Evolutionary conservation across 2,888 invertebrate genomes (phyloP).

Genomic region (Sminthurinus aureus): DNA sequence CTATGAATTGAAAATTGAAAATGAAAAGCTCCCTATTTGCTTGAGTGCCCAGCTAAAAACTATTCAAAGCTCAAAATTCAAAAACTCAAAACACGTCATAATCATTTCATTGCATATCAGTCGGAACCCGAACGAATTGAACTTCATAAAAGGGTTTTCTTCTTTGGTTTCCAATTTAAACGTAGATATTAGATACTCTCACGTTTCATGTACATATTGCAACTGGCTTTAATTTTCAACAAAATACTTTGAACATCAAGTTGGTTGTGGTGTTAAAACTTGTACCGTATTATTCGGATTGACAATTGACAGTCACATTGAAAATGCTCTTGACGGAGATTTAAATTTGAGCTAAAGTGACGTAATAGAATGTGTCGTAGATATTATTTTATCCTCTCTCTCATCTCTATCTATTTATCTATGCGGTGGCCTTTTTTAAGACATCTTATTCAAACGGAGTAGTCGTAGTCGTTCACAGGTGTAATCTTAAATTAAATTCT

Average conservation of each 20-base stretch:
- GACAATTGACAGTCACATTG: neutral
- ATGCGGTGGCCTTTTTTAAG: neutral
- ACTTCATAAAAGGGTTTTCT: neutral
- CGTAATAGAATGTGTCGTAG: neutral
- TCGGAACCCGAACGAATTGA: neutral
- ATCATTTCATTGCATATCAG: neutral
- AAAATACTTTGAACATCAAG: neutral
- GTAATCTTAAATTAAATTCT: too few relatives aligned
- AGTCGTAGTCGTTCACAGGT: too few relatives aligned
- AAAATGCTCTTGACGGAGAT: neutral
- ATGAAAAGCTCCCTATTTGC: too few relatives aligned
- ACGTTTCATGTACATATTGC: neutral
- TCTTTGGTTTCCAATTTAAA: neutral
- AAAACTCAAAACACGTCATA: neutral
- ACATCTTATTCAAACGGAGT: too few relatives aligned
- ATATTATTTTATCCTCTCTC: neutral
- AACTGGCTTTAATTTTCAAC: neutral
- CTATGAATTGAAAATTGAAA: too few relatives aligned
- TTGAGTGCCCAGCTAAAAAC: too few relatives aligned
- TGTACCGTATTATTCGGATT: too few relatives aligned
- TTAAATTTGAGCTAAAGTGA: neutral
- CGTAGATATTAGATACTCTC: neutral
- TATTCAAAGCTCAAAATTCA: too few relatives aligned
- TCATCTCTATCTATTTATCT: neutral
- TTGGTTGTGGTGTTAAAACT: too few relatives aligned